Evolutionary conservation across 2,797 vertebrate genomes (phyloP).

Genomic region (Poecilia picta): DNA sequence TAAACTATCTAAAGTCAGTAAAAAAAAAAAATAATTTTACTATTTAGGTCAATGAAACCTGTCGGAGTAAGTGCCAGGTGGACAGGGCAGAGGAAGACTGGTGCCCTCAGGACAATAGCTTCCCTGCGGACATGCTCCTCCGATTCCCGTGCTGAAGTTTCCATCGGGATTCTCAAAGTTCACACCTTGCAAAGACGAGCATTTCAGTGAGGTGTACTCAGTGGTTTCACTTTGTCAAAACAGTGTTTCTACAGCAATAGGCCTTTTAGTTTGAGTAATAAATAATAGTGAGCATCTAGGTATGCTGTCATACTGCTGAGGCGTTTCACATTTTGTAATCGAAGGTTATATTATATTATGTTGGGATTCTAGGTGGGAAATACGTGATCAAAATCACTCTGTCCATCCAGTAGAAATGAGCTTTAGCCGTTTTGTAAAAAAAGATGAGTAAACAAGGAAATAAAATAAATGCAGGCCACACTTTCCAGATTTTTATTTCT

Average conservation of each 20-base stretch:
- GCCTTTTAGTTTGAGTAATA: neutral
- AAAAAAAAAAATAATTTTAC: neutral
- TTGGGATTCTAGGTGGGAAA: neutral
- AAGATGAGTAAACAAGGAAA: neutral
- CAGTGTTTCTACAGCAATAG: neutral
- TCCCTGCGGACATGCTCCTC: conserved; percentile 88
- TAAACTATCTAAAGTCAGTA: conserved; percentile 10
- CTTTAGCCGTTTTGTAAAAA: neutral
- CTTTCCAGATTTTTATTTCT: neutral
- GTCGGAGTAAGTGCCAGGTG: conserved; percentile 88
- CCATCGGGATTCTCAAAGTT: conserved; percentile 83
- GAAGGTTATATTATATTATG: neutral
- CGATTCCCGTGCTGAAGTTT: conserved; percentile 81
- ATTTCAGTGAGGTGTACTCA: conserved; percentile 14
- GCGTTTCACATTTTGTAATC: neutral
- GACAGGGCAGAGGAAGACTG: conserved; percentile 83
- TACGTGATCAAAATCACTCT: too few relatives aligned
- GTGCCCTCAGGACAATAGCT: conserved; percentile 89
- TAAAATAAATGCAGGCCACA: neutral
- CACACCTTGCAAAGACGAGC: conserved; percentile 79
- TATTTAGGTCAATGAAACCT: conserved; percentile 72
- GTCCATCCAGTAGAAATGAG: neutral
- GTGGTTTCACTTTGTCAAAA: neutral
- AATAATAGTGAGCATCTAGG: neutral
- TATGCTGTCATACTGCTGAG: neutral